phyloP scores from a whole-genome alignment of 2,888 invertebrate genomes.

The Caenorhabditis imperialis region DNA sequence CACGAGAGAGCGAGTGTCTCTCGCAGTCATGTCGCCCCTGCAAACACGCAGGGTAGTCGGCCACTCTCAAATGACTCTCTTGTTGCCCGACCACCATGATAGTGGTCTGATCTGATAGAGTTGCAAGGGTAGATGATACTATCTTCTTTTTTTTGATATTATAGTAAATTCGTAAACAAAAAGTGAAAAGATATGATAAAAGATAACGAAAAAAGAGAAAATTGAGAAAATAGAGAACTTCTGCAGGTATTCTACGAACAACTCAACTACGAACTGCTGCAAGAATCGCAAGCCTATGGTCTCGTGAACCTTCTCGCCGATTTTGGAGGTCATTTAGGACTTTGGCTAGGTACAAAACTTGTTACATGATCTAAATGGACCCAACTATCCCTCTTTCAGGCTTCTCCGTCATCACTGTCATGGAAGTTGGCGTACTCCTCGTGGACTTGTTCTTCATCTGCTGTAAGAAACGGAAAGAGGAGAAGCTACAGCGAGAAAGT shows the following conservation, averaged over 20 bases:
- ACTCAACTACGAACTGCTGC: conserved; percentile 68
- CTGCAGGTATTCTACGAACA: conserved; percentile 69
- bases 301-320: conserved; percentile 70
- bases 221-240: not conserved
- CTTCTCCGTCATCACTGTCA: conserved; percentile 74
- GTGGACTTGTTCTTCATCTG: conserved; percentile 57
- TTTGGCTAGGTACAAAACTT: conserved; percentile 64
- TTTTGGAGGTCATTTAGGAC: conserved; percentile 70
- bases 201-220: not conserved
- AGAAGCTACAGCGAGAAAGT: conserved; percentile 44
- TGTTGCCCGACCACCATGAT: too few species aligned
- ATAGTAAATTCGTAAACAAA: too few species aligned
- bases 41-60: not conserved
- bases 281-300: conserved; percentile 68
- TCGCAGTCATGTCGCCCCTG: too few species aligned
- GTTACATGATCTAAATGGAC: not conserved
- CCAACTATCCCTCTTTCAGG: conserved; percentile 37
- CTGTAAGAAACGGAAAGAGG: conserved; percentile 41
- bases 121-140: too few species aligned
- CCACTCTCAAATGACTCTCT: not conserved
- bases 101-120: too few species aligned
- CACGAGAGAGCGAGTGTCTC: too few species aligned
- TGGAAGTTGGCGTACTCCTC: conserved; percentile 72
- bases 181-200: not conserved
- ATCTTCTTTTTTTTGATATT: too few species aligned